Percentiles rank a stretch among this genome's conserved stretches.
Evolutionary conservation across 2,797 vertebrate species (phyloP).

Genomic region (Mormyrops boulengeri): DNA sequence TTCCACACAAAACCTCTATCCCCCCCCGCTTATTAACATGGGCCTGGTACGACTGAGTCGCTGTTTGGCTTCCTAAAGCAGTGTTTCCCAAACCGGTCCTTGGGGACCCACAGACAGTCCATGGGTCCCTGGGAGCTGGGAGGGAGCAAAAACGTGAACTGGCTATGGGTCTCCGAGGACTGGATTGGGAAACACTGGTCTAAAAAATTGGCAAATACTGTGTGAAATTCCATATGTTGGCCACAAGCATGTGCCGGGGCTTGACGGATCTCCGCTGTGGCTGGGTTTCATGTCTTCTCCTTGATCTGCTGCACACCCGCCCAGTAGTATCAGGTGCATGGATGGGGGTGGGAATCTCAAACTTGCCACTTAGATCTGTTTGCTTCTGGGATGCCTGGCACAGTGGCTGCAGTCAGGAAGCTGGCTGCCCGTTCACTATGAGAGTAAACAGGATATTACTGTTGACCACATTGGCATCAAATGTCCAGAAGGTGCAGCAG

Average conservation of each 20-base stretch:
- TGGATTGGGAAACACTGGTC: neutral
- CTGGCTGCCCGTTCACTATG: slow-evolving; percentile 33
- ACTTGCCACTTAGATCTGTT: slow-evolving; percentile 44
- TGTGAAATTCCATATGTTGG: slow-evolving; percentile 37
- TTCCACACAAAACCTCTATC: neutral
- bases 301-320: slow-evolving; percentile 47
- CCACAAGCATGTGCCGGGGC: neutral
- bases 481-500: slow-evolving; percentile 29
- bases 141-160: neutral
- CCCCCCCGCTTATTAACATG: neutral
- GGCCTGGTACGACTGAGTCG: neutral
- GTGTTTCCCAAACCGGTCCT: slow-evolving; percentile 10
- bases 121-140: neutral
- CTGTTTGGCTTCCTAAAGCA: slow-evolving; percentile 17
- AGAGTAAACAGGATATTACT: slow-evolving; percentile 34
- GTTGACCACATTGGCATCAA: slow-evolving; percentile 37
- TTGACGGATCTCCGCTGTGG: neutral
- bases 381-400: slow-evolving; percentile 46
- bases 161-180: neutral
- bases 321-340: slow-evolving; percentile 47
- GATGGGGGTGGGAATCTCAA: slow-evolving; percentile 42
- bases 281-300: slow-evolving; percentile 46
- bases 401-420: slow-evolving; percentile 34
- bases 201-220: slow-evolving; percentile 9
- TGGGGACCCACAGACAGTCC: neutral